phyloP scores from a whole-genome alignment of 1,140 invertebrate genomes.

The Drosophila rufa region DNA sequence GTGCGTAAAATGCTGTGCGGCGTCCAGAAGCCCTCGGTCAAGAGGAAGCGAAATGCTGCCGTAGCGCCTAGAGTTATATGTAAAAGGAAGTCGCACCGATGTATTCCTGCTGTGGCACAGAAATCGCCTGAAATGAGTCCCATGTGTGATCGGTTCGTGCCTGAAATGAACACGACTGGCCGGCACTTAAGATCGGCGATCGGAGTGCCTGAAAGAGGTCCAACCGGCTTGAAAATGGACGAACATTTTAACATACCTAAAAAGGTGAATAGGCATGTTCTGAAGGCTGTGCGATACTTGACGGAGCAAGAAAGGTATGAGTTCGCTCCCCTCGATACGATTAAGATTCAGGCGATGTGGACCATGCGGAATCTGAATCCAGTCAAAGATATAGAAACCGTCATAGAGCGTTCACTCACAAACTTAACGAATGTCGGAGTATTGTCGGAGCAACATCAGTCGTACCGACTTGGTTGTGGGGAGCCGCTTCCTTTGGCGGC shows the following conservation, averaged over 20 bases:
- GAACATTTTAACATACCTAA: conserved; percentile 1
- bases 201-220: no score
- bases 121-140: no score
- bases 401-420: not conserved
- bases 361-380: not conserved
- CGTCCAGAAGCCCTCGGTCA: not conserved
- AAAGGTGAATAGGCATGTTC: conserved; percentile 6
- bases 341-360: not conserved
- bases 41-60: not conserved
- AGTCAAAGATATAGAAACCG: not conserved
- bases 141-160: no score
- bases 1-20: not conserved
- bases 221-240: no score
- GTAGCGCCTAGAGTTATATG: not conserved
- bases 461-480: not conserved
- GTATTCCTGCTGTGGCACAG: no score
- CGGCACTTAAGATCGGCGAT: no score
- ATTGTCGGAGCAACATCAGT: not conserved
- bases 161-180: no score
- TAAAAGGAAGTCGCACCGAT: not conserved
- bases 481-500: no score
- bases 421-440: not conserved
- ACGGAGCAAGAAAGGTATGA: not conserved
- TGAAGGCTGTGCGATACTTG: not conserved
- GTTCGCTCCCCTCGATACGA: not conserved